phyloP scores from a whole-genome alignment of 2,888 invertebrate genomes.

The Endomychus coccineus region DNA sequence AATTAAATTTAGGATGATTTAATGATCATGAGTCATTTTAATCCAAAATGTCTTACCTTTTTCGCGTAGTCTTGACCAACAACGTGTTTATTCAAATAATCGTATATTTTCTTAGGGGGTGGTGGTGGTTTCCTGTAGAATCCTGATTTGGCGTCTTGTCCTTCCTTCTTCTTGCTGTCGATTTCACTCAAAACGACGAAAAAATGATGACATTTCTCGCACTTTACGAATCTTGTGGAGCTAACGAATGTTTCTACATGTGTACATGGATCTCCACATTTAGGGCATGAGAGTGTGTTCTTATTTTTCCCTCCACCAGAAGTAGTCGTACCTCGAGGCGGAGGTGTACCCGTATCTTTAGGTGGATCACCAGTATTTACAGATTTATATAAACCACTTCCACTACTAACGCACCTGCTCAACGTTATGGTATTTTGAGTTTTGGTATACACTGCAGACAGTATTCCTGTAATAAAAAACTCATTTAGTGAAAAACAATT shows the following conservation, averaged over 20 bases:
- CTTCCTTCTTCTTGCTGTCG: slow-evolving; percentile 86
- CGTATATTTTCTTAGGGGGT: slow-evolving; percentile 93
- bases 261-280: slow-evolving; percentile 95
- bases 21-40: slow-evolving; percentile 1
- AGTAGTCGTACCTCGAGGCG: slow-evolving; percentile 22
- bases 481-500: too few relatives aligned
- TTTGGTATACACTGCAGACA: slow-evolving; percentile 31
- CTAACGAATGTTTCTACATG: slow-evolving; percentile 96
- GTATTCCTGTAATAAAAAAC: slow-evolving; percentile 26
- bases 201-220: slow-evolving; percentile 97
- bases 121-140: slow-evolving; percentile 83
- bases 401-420: slow-evolving; percentile 31
- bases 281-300: slow-evolving; percentile 82
- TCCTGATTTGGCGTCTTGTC: slow-evolving; percentile 62
- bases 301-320: slow-evolving; percentile 59
- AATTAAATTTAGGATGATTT: too few relatives aligned
- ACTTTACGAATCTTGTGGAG: slow-evolving; percentile 91
- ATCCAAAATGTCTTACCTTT: slow-evolving; percentile 61
- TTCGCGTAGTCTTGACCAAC: slow-evolving; percentile 97
- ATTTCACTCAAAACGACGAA: slow-evolving; percentile 92
- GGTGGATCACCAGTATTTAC: slow-evolving; percentile 34
- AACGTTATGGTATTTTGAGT: slow-evolving; percentile 18
- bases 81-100: slow-evolving; percentile 93
- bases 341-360: slow-evolving; percentile 21
- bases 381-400: slow-evolving; percentile 34